Evolutionary conservation across 2,888 invertebrate species (phyloP).

Genomic region (Tetragnatha montana): DNA sequence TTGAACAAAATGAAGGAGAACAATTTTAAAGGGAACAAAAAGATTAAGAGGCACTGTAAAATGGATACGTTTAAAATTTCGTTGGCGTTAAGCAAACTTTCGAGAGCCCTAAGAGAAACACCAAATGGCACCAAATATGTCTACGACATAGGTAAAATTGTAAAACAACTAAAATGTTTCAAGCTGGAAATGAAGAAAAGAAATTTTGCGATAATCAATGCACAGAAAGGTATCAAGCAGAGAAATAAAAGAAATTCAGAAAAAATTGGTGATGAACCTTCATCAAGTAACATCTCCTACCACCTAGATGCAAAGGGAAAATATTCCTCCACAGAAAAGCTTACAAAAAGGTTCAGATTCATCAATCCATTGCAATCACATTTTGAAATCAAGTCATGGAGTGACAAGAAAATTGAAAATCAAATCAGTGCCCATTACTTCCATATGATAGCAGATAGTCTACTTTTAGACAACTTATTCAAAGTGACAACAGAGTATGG

Average conservation of each 20-base stretch:
- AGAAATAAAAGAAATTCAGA: not conserved
- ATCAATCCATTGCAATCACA: not conserved
- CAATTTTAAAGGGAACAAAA: not conserved
- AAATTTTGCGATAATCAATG: no score
- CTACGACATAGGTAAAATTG: no score
- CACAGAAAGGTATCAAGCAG: not conserved
- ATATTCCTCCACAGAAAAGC: not conserved
- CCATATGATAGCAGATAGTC: not conserved
- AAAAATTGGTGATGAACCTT: not conserved
- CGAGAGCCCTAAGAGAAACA: no score
- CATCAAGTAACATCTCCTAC: not conserved
- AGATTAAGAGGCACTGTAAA: not conserved
- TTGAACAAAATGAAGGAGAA: not conserved
- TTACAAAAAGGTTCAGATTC: not conserved
- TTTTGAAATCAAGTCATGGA: not conserved
- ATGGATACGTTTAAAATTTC: not conserved
- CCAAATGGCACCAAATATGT: no score
- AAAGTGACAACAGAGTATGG: not conserved
- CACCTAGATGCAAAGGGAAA: not conserved
- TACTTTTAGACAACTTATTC: not conserved
- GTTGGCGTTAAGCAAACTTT: no score
- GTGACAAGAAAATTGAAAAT: not conserved
- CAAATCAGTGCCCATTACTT: slow-evolving; percentile 14
- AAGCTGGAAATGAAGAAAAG: no score
- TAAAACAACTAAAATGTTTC: no score